phyloP scores from a whole-genome alignment of 2,113 vertebrate genomes.

The Toxotes jaculatrix region DNA sequence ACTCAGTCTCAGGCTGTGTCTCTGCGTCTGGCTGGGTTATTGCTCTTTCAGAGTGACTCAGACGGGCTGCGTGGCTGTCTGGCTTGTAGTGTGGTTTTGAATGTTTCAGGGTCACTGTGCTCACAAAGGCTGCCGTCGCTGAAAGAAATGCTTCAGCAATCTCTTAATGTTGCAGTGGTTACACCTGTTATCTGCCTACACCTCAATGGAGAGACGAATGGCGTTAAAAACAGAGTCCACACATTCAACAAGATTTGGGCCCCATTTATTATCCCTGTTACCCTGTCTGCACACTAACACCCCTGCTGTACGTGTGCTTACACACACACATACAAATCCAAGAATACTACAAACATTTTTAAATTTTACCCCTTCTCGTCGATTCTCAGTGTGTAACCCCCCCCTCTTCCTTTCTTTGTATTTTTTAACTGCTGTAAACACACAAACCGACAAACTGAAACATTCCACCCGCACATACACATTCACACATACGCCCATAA shows the following conservation, averaged over 20 bases:
- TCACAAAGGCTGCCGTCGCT: conserved; percentile 39
- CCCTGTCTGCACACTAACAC: background rate
- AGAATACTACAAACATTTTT: background rate
- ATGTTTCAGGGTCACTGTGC: conserved; percentile 77
- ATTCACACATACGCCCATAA: background rate
- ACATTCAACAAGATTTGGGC: background rate
- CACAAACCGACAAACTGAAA: background rate
- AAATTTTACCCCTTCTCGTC: background rate
- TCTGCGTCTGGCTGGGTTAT: conserved; percentile 65
- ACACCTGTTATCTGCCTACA: conserved; percentile 33
- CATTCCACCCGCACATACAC: background rate
- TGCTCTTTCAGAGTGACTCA: conserved; percentile 79
- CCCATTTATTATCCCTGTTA: background rate
- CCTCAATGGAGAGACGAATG: conserved; percentile 22
- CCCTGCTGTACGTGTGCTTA: background rate
- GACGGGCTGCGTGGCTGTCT: conserved; percentile 71
- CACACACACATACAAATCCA: background rate
- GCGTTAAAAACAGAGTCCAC: conserved; percentile 26
- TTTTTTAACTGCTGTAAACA: no score
- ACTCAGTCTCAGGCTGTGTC: conserved; percentile 57
- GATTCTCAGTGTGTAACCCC: background rate
- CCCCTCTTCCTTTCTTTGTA: background rate
- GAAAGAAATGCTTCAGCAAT: conserved; percentile 44
- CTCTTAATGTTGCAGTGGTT: conserved; percentile 25
- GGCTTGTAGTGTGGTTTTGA: conserved; percentile 67